Percentiles rank a stretch among this genome's conserved stretches.
These are phyloP conservation scores for Vireo griseus DNA, from an alignment of 2,797 vertebrate genomes.

Conservation along the genomic window DNA sequence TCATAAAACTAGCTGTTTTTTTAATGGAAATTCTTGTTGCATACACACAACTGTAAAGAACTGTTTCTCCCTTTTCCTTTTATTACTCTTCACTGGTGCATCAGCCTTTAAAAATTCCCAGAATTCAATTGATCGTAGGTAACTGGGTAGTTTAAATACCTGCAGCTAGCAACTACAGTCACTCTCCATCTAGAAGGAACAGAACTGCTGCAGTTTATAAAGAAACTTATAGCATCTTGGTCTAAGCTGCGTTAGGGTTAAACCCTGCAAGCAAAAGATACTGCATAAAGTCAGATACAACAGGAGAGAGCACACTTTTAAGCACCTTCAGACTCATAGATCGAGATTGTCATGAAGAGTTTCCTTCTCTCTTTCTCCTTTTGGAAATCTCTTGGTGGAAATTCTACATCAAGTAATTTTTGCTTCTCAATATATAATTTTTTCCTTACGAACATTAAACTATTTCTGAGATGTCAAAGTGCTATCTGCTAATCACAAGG, in stretches of 20 bases:
- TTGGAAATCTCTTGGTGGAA: neutral
- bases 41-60: neutral
- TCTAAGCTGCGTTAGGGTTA: neutral
- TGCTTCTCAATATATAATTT: neutral
- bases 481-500: neutral
- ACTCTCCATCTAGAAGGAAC: neutral
- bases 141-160: neutral
- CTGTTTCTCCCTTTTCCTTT: neutral
- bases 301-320: neutral
- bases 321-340: neutral
- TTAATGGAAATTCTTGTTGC: neutral
- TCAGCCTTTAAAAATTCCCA: neutral
- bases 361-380: neutral
- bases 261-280: neutral
- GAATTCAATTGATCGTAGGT: neutral
- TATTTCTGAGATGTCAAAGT: neutral
- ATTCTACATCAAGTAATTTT: neutral
- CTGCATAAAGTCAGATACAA: neutral
- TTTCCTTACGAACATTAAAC: neutral
- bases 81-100: neutral
- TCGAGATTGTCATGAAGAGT: neutral
- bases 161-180: neutral
- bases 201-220: neutral
- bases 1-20: neutral
- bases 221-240: neutral